These are phyloP conservation scores for Eurois occulta DNA, from an alignment of 2,888 invertebrate genomes.

Conservation along the genomic window DNA sequence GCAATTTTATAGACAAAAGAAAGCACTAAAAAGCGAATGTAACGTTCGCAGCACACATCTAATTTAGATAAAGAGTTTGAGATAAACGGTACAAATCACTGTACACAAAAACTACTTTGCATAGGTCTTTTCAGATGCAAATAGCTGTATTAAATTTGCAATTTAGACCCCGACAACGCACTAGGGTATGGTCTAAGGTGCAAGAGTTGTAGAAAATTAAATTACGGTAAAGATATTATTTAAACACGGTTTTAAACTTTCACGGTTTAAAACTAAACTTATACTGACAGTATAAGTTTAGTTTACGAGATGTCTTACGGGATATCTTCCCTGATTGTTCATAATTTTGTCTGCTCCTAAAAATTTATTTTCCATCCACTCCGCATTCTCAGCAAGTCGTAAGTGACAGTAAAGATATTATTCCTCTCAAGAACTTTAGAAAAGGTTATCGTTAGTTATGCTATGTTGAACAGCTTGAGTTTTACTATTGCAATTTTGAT, in stretches of 20 bases:
- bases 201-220: conserved; percentile 16
- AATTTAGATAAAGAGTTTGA: conserved; percentile 86
- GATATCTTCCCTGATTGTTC: too few species aligned
- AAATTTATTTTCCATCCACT: too few species aligned
- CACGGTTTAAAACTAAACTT: too few species aligned
- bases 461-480: neutral
- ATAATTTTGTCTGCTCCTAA: too few species aligned
- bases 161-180: conserved; percentile 87
- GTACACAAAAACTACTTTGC: conserved; percentile 83
- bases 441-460: neutral
- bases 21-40: conserved; percentile 70
- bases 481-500: neutral
- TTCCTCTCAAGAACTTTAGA: neutral
- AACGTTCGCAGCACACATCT: conserved; percentile 76
- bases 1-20: conserved; percentile 70
- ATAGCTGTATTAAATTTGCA: conserved; percentile 90
- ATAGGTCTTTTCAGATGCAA: conserved; percentile 89
- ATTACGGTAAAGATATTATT: too few species aligned
- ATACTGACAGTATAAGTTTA: too few species aligned
- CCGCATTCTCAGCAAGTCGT: too few species aligned
- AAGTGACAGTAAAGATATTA: too few species aligned
- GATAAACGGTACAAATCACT: conserved; percentile 89
- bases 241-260: too few species aligned
- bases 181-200: conserved; percentile 69
- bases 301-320: too few species aligned